Evolutionary conservation across 1,140 invertebrate genomes (phyloP), one percentile per base, ranked within the genome.

Genomic region (Sarcophaga peregrina): DNA sequence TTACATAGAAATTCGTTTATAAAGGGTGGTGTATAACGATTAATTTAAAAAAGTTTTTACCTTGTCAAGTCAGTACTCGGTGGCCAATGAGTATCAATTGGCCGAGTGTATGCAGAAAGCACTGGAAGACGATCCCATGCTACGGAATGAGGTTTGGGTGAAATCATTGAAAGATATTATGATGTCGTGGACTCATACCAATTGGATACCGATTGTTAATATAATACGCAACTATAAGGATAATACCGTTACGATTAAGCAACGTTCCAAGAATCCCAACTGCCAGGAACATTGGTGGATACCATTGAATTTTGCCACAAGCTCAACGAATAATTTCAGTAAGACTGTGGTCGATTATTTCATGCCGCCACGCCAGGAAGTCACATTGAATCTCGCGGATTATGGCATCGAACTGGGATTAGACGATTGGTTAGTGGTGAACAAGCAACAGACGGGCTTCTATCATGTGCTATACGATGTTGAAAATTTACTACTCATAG

Each of bases 401-500:
- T 84, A 89, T 11, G 80, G 85, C 6, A 80, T 90, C 52, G 81
- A 87, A 68, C 46, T 89, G 5, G 73, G 52, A 8, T n/a, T 87
- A 9, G 87, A 89, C 46, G 91, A 92, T 4, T 94, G 93, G 93
- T 91, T 91, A 54, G 91, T 94, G 11, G 78, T 94, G 0, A 94
- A 94, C 84, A 91, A 93, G 17, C 92, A 93, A 84, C 91, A 93
- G 84, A 92, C 91, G 54, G 94, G 94, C 45, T 94, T 93, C 83
- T 95, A 94, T 85, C 92, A 93, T 20, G 93, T 95, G 0, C 93
- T 93, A 82, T 95, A 95, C 82, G 93, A 94, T 52, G 62, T 74
- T 0, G 85, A 87, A 3, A 91, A 92, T 52, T 93, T 93, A 91
- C 88, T 91, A 13, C 87, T 88, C 10, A 91, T 94, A 54, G 91